Evolutionary conservation across 1,140 invertebrate genomes (phyloP).

Genomic region (Drosophila littoralis): DNA sequence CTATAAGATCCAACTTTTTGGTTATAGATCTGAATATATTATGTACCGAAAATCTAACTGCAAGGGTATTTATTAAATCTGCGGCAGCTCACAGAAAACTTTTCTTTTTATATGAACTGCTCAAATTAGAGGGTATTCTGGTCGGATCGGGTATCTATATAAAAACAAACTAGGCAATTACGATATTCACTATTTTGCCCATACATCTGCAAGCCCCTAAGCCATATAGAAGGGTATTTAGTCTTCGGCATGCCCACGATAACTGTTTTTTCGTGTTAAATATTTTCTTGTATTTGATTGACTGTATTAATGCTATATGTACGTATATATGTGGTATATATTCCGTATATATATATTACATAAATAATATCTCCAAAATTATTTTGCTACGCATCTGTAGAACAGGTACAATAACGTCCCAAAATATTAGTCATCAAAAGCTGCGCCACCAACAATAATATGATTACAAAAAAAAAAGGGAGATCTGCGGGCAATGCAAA

Average conservation of each 20-base stretch:
- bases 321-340: background rate
- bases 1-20: no score
- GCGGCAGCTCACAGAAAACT: no score
- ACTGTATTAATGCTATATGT: background rate
- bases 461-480: background rate
- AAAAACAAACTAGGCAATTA: no score
- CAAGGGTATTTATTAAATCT: no score
- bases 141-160: no score
- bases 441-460: background rate
- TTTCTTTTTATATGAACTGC: no score
- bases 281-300: conserved; percentile 26
- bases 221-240: background rate
- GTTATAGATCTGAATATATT: no score
- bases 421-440: conserved; percentile 24
- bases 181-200: no score
- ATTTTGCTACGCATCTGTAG: background rate
- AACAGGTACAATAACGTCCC: conserved; percentile 1
- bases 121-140: no score
- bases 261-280: background rate
- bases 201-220: background rate
- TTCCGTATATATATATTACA: background rate
- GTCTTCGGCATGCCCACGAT: background rate
- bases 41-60: no score
- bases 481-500: background rate
- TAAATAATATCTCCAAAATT: background rate